These are phyloP conservation scores for Eriosoma lanigerum DNA, from an alignment of 1,140 invertebrate species.

Conservation along the genomic window DNA sequence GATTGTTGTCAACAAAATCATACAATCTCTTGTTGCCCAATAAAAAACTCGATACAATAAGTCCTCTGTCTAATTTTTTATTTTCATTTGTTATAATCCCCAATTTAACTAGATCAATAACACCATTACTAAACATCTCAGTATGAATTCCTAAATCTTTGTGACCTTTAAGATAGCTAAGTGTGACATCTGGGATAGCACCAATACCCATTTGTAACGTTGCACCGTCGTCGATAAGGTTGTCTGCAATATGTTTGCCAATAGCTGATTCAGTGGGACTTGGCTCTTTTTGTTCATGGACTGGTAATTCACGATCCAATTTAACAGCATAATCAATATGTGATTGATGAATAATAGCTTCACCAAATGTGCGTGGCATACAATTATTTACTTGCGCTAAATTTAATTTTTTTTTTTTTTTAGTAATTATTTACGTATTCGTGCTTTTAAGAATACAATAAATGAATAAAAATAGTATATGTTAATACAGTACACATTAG, in stretches of 20 bases:
- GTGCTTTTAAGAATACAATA: no score
- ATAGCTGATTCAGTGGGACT: constrained; percentile 77
- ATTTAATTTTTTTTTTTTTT: no score
- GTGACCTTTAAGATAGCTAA: constrained; percentile 76
- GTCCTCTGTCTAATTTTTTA: constrained; percentile 78
- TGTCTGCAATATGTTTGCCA: constrained; percentile 84
- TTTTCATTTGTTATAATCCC: constrained; percentile 85
- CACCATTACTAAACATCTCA: constrained; percentile 90
- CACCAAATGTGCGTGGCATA: constrained; percentile 89
- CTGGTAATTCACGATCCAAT: constrained; percentile 71
- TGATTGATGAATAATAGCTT: constrained; percentile 82
- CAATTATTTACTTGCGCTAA: constrained; percentile 80
- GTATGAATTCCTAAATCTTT: constrained; percentile 92
- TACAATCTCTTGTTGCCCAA: constrained; percentile 84
- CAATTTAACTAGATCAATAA: constrained; percentile 79
- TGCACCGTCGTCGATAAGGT: constrained; percentile 86
- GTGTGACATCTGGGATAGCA: constrained; percentile 86
- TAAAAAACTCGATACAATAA: constrained; percentile 84
- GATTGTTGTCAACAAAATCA: constrained; percentile 91
- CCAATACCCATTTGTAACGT: constrained; percentile 95
- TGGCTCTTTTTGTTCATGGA: constrained; percentile 67
- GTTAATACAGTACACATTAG: no score
- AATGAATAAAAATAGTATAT: no score
- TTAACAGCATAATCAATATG: constrained; percentile 87
- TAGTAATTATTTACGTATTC: no score